Conservation (phyloP, 1,140 invertebrate species). For the Delia radicum region DNA sequence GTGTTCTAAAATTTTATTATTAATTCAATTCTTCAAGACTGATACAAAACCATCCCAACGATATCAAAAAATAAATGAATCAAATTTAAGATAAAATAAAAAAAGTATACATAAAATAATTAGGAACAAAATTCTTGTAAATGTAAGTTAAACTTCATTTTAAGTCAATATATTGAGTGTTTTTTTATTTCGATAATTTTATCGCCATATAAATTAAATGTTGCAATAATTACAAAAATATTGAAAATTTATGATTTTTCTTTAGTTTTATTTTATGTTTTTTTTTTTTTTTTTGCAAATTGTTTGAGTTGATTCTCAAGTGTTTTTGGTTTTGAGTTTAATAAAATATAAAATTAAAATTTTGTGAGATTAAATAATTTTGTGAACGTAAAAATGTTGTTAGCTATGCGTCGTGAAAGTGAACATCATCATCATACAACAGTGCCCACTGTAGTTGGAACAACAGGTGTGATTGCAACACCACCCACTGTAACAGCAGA, state of each 20-base stretch:
- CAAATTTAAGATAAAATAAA: no score
- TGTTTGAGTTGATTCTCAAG: slow-evolving; percentile 29
- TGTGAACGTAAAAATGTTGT: slow-evolving; percentile 51
- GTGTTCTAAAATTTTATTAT: neutral
- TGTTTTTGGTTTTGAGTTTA: neutral
- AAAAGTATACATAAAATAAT: no score
- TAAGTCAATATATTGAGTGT: no score
- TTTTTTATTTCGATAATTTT: no score
- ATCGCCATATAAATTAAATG: no score
- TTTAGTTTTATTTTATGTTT: no score
- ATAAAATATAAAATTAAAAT: neutral
- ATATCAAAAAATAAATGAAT: neutral
- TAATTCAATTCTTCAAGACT: neutral
- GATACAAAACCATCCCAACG: neutral
- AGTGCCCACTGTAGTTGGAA: slow-evolving; percentile 28
- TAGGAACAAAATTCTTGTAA: no score
- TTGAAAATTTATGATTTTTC: no score
- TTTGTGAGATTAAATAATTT: slow-evolving; percentile 20
- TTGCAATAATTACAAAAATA: no score
- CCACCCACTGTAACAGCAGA: neutral
- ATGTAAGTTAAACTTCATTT: no score
- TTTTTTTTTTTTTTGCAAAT: slow-evolving; percentile 26
- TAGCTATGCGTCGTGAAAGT: slow-evolving; percentile 57
- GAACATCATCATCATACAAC: slow-evolving; percentile 40
- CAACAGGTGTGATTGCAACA: slow-evolving; percentile 21